Conservation (phyloP, 2,888 invertebrate species). For the Brenthis hecate region DNA sequence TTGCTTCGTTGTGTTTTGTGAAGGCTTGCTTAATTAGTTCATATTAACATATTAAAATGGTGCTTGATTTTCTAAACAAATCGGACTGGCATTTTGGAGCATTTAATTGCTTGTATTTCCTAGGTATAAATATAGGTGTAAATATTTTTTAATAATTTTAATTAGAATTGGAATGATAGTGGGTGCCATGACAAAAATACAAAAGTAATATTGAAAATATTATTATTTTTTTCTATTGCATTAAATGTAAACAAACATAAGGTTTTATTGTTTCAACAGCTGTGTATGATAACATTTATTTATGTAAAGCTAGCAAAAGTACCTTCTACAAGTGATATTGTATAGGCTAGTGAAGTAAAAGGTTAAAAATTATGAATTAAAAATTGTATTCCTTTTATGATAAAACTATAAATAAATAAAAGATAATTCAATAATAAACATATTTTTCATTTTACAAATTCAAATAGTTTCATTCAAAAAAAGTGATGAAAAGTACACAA, state of each 20-base stretch:
- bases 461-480: not conserved
- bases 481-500: too few species aligned
- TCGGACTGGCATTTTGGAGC: conserved; percentile 75
- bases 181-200: conserved; percentile 61
- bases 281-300: conserved; percentile 28
- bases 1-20: conserved; percentile 27
- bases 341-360: conserved; percentile 36
- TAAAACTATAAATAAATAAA: conserved; percentile 33
- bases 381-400: conserved; percentile 35
- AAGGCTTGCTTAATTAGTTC: conserved; percentile 20
- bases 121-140: conserved; percentile 51
- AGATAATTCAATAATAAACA: conserved; percentile 32
- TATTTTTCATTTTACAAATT: conserved; percentile 4
- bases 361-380: conserved; percentile 25
- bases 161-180: conserved; percentile 46
- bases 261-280: conserved; percentile 21
- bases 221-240: conserved; percentile 27
- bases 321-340: conserved; percentile 33
- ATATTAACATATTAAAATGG: conserved; percentile 49
- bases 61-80: conserved; percentile 58
- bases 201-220: conserved; percentile 28
- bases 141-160: conserved; percentile 50
- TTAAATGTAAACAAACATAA: conserved; percentile 27
- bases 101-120: conserved; percentile 63
- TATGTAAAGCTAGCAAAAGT: conserved; percentile 29